Evolutionary conservation across 2,888 invertebrate genomes (phyloP).

Genomic region (Thysanoteuthis rhombus): DNA sequence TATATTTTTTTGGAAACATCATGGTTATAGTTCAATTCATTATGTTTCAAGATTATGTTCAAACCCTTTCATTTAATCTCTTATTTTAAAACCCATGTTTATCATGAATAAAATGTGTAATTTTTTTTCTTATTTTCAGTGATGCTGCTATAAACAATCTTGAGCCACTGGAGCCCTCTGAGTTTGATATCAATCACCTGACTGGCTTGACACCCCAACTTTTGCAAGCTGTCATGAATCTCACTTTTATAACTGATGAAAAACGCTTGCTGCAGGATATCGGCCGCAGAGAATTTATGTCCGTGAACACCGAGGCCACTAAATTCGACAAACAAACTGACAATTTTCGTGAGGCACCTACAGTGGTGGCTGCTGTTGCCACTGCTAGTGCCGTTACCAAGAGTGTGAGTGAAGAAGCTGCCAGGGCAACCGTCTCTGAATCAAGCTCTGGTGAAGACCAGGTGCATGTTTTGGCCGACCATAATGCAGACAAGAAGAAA

Average conservation of each 20-base stretch:
- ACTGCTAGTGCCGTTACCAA: constrained; percentile 23
- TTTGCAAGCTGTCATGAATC: constrained; percentile 71
- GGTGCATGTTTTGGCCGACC: constrained; percentile 36
- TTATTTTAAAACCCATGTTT: not conserved
- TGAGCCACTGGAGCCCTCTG: constrained; percentile 70
- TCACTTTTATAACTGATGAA: constrained; percentile 73
- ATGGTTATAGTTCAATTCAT: too few relatives aligned
- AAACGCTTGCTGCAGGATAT: constrained; percentile 41
- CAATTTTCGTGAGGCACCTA: not conserved
- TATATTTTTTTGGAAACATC: too few relatives aligned
- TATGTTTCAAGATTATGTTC: too few relatives aligned
- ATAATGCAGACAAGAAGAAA: constrained; percentile 45
- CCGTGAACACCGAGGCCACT: not conserved
- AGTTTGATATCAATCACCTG: constrained; percentile 71
- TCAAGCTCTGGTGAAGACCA: constrained; percentile 22
- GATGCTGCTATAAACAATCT: constrained; percentile 69
- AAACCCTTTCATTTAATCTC: not conserved
- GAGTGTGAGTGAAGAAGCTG: constrained; percentile 24
- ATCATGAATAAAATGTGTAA: too few relatives aligned
- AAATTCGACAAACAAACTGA: not conserved
- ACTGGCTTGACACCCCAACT: constrained; percentile 70
- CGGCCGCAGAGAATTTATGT: not conserved
- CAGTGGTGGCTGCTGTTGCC: constrained; percentile 13
- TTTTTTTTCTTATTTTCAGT: constrained; percentile 52
- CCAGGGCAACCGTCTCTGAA: not conserved